These are phyloP conservation scores for Melopsittacus undulatus DNA, from an alignment of 2,797 vertebrate genomes.

Conservation along the genomic window DNA sequence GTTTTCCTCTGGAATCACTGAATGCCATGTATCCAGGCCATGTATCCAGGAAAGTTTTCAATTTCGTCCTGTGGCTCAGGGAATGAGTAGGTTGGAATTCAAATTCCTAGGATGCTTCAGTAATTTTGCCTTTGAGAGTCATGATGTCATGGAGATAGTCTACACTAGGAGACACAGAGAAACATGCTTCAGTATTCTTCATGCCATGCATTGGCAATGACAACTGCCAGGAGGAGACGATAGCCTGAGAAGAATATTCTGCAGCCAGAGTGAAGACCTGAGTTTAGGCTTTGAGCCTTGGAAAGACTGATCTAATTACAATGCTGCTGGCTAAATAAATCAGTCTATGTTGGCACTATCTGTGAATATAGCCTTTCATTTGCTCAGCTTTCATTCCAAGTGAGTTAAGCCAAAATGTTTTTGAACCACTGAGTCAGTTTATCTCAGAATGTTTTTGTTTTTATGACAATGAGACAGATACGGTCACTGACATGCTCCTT, in stretches of 20 bases:
- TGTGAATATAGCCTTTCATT: not conserved
- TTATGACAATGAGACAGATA: not conserved
- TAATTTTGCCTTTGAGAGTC: not conserved
- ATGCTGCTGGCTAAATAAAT: not conserved
- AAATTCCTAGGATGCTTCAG: not conserved
- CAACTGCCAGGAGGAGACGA: not conserved
- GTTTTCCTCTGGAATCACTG: not conserved
- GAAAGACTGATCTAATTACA: not conserved
- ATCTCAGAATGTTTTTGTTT: not conserved
- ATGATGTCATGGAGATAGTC: no score
- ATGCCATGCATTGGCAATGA: not conserved
- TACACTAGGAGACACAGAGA: not conserved
- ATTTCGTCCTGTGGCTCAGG: not conserved
- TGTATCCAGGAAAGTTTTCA: not conserved
- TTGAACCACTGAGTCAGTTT: not conserved
- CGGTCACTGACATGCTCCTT: not conserved
- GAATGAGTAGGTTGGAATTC: not conserved
- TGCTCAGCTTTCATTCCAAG: not conserved
- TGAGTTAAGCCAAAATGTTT: not conserved
- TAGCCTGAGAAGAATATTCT: not conserved
- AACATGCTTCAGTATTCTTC: not conserved
- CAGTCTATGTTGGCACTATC: accelerated
- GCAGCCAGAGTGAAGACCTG: not conserved
- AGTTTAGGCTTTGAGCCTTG: not conserved
- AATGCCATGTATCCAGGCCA: not conserved